phyloP scores from a whole-genome alignment of 2,888 invertebrate genomes.

The Caenorhabditis sp. region DNA sequence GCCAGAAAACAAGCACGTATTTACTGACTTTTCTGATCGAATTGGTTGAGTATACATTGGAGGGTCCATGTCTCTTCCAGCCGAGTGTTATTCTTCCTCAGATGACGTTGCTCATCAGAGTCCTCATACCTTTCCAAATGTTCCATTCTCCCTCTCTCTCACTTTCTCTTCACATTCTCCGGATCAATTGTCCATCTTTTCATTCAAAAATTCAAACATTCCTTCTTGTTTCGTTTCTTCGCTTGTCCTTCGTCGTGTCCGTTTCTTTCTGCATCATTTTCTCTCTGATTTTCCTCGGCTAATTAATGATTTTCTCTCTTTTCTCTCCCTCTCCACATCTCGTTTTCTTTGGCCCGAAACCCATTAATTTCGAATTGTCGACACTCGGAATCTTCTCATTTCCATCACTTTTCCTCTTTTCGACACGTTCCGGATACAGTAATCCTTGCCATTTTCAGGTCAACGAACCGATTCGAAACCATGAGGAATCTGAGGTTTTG shows the following conservation, averaged over 20 bases:
- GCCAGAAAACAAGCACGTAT: too few species aligned
- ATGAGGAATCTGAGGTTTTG: slow-evolving; percentile 50
- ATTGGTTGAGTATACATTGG: too few species aligned
- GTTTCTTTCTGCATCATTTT: not conserved
- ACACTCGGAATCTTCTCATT: slow-evolving; percentile 12
- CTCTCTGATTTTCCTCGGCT: slow-evolving; percentile 14
- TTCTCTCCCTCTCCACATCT: slow-evolving; percentile 5
- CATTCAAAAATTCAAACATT: not conserved
- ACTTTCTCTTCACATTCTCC: not conserved
- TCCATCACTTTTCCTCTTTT: slow-evolving; percentile 8
- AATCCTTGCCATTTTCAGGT: not conserved
- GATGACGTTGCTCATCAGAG: too few species aligned
- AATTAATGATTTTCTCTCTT: slow-evolving; percentile 37
- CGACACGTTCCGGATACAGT: slow-evolving; percentile 14
- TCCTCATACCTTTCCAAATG: too few species aligned
- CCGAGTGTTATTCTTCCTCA: too few species aligned
- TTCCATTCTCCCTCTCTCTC: too few species aligned
- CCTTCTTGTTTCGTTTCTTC: not conserved
- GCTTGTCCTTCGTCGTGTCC: too few species aligned
- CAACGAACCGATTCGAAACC: not conserved
- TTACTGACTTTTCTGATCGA: too few species aligned
- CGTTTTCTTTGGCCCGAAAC: not conserved
- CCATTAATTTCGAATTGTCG: slow-evolving; percentile 44
- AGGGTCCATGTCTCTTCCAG: too few species aligned
- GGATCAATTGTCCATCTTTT: too few species aligned